These are phyloP conservation scores for Bubalus kerabau DNA, from an alignment of 2,113 vertebrate genomes.

Conservation along the genomic window DNA sequence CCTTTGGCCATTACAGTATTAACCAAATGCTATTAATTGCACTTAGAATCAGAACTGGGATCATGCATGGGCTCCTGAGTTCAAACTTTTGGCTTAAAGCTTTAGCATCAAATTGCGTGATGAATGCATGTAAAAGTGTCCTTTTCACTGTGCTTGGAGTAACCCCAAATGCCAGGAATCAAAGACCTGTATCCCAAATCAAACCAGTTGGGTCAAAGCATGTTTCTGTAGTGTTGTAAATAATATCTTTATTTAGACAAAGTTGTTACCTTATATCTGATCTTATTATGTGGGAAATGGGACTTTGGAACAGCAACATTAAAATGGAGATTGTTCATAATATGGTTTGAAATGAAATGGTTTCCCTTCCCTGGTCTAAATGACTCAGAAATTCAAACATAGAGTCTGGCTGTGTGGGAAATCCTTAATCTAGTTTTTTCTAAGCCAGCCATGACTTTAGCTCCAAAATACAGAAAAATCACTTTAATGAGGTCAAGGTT, in stretches of 20 bases:
- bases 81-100: conserved; percentile 71
- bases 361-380: conserved; percentile 47
- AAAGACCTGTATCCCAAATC: conserved; percentile 40
- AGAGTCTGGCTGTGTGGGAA: conserved; percentile 43
- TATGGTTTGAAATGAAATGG: conserved; percentile 48
- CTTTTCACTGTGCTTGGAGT: conserved; percentile 77
- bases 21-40: conserved; percentile 73
- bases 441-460: conserved; percentile 60
- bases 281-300: conserved; percentile 54
- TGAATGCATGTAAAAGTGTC: conserved; percentile 53
- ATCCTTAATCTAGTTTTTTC: conserved; percentile 25
- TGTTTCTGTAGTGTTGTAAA: conserved; percentile 65
- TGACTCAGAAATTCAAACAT: conserved; percentile 29
- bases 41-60: conserved; percentile 68
- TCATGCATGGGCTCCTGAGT: conserved; percentile 78
- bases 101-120: conserved; percentile 68
- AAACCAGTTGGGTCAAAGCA: conserved; percentile 64
- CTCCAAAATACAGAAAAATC: conserved; percentile 38
- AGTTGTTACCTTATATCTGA: conserved; percentile 39
- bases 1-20: conserved; percentile 60
- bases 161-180: conserved; percentile 59
- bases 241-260: conserved; percentile 53
- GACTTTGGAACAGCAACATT: conserved; percentile 16
- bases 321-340: conserved; percentile 37
- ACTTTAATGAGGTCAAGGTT: not conserved